Evolutionary conservation across 2,113 vertebrate genomes (phyloP).

Genomic region (Brachypteracias leptosomus): DNA sequence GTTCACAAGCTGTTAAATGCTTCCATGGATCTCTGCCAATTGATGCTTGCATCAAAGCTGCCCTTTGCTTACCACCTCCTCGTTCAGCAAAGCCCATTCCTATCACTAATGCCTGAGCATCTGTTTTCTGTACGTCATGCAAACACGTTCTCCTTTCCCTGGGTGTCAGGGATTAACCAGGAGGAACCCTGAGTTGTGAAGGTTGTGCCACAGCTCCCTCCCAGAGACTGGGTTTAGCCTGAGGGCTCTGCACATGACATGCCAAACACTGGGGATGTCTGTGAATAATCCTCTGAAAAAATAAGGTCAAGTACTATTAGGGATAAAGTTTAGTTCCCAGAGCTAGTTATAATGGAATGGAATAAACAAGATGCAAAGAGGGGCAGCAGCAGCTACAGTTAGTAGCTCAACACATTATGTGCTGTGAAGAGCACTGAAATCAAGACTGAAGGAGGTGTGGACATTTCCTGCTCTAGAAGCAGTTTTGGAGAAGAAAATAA

Average conservation of each 20-base stretch:
- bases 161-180: not conserved
- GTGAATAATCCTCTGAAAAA: not conserved
- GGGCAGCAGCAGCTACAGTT: not conserved
- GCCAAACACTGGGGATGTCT: not conserved
- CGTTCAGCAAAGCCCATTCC: not conserved
- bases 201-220: not conserved
- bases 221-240: not conserved
- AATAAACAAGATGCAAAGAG: constrained; percentile 1
- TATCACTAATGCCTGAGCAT: accelerated
- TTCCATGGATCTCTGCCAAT: not conserved
- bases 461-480: constrained; percentile 15
- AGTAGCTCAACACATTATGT: not conserved
- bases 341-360: not conserved
- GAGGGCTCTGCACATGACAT: not conserved
- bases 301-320: not conserved
- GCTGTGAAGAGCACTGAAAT: not conserved
- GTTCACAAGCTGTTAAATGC: not conserved
- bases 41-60: constrained; percentile 27
- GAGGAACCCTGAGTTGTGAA: not conserved
- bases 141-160: not conserved
- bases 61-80: constrained; percentile 40
- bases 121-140: not conserved
- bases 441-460: constrained; percentile 26
- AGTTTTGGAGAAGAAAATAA: constrained; percentile 9
- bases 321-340: not conserved